Base-by-base conservation (phyloP, 2,888 invertebrate species). In the Drosophila lacicola region DNA sequence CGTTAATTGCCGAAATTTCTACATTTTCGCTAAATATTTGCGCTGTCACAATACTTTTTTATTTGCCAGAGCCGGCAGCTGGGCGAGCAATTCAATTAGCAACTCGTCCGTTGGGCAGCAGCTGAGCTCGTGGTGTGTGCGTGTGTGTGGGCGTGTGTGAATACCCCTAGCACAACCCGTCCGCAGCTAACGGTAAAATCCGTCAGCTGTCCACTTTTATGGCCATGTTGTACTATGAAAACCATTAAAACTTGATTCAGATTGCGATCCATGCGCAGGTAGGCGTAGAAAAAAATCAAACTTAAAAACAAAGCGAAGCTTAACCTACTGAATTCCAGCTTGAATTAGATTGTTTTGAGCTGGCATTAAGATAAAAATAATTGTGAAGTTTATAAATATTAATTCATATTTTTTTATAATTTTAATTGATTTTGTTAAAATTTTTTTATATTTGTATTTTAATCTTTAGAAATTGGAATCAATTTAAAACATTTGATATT, bases 1-100 rank as follows among this genome's bases (percentile, higher is more conserved):
- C 70, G 79, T 74, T 76, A 70, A 78, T 78, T 74, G 70, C 44
- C 58, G 29, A 78, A 78, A 65, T 70, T 78, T 76, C 75, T 61
- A 61, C 21, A 58, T 61, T 60, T 57, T 58, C 9, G 36, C 56
- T 17, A 41, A 58, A 41, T 29, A 36, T 62, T 62, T 39, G 19
- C 46, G 17, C 37, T 56, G 46, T 39, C 19, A 10, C 21, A 10
- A 36, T 34, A 29, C 42, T 44, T 49, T 19, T 45, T 69, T 70
- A 49, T 55, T 17, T 9, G 2, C 14, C 14, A 33, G 44, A 46
- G 25, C 60, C 34, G 77, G 61, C 77, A 76, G 77, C 60, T 66
- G 51, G 45, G 47, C 58, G 53, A 42, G 67, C 50, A 74, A 64
- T 78, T 75, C 74, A 73, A 75, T 75, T 75, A 78, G 60, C 74